Conservation (phyloP, 2,888 invertebrate species). For the Mimumesa dahlbomi region DNA sequence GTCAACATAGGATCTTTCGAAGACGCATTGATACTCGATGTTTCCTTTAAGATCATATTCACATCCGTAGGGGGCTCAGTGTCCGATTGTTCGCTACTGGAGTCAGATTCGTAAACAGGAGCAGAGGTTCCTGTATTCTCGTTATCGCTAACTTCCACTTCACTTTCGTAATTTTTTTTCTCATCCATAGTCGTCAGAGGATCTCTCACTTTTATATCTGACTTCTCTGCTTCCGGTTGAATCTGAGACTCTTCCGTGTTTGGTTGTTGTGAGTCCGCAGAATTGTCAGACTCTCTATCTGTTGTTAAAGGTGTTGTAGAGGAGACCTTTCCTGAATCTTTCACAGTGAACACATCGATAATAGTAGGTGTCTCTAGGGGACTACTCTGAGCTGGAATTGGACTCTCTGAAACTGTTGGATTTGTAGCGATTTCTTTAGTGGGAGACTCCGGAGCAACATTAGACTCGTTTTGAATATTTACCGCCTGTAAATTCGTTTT, state of each 20-base stretch:
- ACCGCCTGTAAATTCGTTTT: conserved; percentile 58
- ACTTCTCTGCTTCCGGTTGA: conserved; percentile 34
- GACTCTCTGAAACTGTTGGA: background rate
- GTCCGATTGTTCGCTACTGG: conserved; percentile 73
- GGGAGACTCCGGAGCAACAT: background rate
- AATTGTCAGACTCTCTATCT: no score
- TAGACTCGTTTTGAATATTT: background rate
- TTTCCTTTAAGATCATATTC: conserved; percentile 71
- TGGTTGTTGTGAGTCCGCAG: background rate
- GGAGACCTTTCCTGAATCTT: no score
- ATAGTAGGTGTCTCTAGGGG: background rate
- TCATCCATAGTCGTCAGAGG: conserved; percentile 54
- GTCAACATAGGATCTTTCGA: conserved; percentile 74
- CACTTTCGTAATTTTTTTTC: conserved; percentile 60
- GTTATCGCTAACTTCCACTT: conserved; percentile 65
- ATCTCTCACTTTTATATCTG: conserved; percentile 65
- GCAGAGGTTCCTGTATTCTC: conserved; percentile 46
- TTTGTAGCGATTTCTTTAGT: background rate
- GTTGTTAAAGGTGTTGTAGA: no score
- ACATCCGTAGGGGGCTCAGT: conserved; percentile 69
- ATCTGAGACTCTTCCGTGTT: background rate
- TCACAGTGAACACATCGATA: background rate
- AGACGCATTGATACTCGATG: conserved; percentile 65
- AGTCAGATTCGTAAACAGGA: conserved; percentile 70
- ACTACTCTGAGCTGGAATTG: background rate